Conservation (phyloP, 2,797 vertebrate genomes). For the Scleropages formosus region DNA sequence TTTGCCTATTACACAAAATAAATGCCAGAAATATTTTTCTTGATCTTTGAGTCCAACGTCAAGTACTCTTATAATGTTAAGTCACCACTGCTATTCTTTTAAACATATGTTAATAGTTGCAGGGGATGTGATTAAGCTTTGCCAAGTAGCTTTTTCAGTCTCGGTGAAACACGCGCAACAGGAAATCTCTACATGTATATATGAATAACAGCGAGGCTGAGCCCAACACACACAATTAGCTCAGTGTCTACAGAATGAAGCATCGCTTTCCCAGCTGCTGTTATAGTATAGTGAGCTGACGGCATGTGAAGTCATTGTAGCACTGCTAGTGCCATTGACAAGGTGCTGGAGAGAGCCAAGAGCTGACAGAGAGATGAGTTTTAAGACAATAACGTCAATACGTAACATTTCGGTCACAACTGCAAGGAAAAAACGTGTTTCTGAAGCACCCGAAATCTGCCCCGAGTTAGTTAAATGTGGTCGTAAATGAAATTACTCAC, state of each 20-base stretch:
- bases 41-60: no score
- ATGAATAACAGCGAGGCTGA: constrained; percentile 35
- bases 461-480: neutral
- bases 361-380: constrained; percentile 9
- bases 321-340: constrained; percentile 5
- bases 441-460: neutral
- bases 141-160: constrained; percentile 19
- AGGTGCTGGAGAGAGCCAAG: constrained; percentile 11
- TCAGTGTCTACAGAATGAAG: constrained; percentile 28
- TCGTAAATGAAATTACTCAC: neutral
- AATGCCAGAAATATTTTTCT: no score
- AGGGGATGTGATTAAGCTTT: neutral
- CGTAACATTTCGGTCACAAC: constrained; percentile 11
- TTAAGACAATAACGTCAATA: constrained; percentile 17
- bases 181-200: constrained; percentile 45
- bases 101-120: neutral
- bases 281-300: constrained; percentile 21
- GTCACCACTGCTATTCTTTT: constrained; percentile 10
- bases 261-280: constrained; percentile 45
- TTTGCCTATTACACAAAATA: no score
- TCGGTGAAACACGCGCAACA: constrained; percentile 37
- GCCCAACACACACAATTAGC: constrained; percentile 35
- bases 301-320: constrained; percentile 34
- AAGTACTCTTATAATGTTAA: neutral
- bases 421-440: constrained; percentile 13